Evolutionary conservation across 2,888 invertebrate species (phyloP), one percentile per base, ranked within the genome.

Genomic region (Andricus curvator): DNA sequence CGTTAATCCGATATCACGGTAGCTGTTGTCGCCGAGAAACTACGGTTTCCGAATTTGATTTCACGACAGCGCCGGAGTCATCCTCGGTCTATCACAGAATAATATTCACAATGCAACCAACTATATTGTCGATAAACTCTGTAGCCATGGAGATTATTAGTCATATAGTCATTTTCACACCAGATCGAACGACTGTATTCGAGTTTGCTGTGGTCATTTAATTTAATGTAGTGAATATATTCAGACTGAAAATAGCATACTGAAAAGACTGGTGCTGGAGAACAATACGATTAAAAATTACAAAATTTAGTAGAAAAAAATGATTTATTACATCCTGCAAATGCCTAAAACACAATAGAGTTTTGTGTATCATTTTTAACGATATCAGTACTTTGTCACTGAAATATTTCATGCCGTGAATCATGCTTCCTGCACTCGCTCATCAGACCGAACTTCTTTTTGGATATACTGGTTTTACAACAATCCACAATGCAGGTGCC

Each of bases 21-120:
- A 11, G 29, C 29, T 29, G 70, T 74, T 64, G 68, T 76, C 78
- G 77, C 74, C 25, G 68, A 41, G 66, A 80, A 79, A 79, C 76
- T 65, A 76, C 60, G n/a, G 65, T 51, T 33, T 68, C 68, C 65
- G 68, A 78, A 80, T 79, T 78, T 79, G 80, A 84, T 82, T 79
- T 51, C 78, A 78, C 74, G 80, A 62, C 48, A 37, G 66, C 6
- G 33, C n/a, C 29, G 56, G 33, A 74, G 74, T 56, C 74, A 74
- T 56, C 56, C n/a, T 56, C 74, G 74, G 56, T 37, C 60, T 74
- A 74, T 74, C 56, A 33, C 37, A 37, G 8, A 6, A 33, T 60
- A 60, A 74, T 74, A 60, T 56, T 37, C 56, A 74, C 56, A 74
- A 74, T 20, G 9, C 29, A 70, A 70, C 51, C 8, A 70, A 29